Base-by-base conservation (phyloP, 1,140 invertebrate species). In the Microplitis demolitor region DNA sequence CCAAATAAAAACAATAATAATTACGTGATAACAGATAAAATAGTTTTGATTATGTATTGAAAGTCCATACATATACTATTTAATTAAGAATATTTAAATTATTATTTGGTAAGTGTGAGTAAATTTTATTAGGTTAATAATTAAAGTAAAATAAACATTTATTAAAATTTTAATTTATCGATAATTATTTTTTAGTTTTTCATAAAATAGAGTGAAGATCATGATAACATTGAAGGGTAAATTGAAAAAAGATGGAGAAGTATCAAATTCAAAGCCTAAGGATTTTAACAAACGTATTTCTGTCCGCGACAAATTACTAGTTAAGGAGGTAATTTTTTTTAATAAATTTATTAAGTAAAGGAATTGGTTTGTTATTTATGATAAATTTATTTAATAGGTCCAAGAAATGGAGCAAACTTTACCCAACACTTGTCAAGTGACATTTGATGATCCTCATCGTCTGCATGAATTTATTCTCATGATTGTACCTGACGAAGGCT, bases 371-470 rank as follows among this genome's bases (percentile, higher is more conserved):
- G 24, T 24, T 24, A 24, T 24, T 24, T 24, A 24, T 24, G 24
- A 45, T 45, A n/a, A 64, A 33, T 64, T 58, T 51, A 50, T 66
- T 64, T 35, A 24, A 66, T 60, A 94, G 88, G 94, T 97, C 11
- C 94, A 96, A 88, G 96, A 98, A 88, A 93, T 98, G 92, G 92
- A 96, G 79, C 91, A 94, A 81, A 93, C 92, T 75, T 87, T 98
- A 69, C 95, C 96, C 13, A 83, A 87, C 58, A 94, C 93, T 4
- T 97, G 95, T 86, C 90, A 91, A 82, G 90, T 95, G 4, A 87
- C 89, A 72, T 97, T 97, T 84, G 90, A 92, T 58, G 93, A 97
- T 87, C 93, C 94, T 37, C 92, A 97, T 84, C 89, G 91, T 76
- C 88, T 98, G 11, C 92, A 95, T 84, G 92, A 94, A 77, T 97